A percentile compares a stretch with the other conserved stretches of the same genome.
Conservation (phyloP, 2,888 invertebrate genomes). For the Parnassius mnemosyne region DNA sequence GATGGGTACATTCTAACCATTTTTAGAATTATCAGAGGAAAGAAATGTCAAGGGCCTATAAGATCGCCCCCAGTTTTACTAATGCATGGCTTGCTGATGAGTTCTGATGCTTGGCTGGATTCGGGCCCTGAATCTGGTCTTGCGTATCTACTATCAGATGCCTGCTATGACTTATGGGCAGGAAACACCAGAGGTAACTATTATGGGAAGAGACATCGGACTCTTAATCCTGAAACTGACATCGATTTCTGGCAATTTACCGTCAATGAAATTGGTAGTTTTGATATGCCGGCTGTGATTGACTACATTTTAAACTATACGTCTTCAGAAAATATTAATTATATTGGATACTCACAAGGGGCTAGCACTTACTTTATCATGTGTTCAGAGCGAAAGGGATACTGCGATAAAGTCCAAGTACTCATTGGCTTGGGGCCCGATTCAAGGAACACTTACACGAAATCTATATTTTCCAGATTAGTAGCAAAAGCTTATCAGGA, state of each 20-base stretch:
- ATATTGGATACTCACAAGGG: conserved; percentile 87
- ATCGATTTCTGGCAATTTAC: conserved; percentile 78
- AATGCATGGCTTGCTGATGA: conserved; percentile 54
- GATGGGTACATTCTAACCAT: no score
- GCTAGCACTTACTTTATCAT: conserved; percentile 79
- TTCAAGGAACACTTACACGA: conserved; percentile 64
- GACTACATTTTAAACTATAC: conserved; percentile 63
- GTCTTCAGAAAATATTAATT: conserved; percentile 77
- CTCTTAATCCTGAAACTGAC: conserved; percentile 58
- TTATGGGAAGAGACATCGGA: conserved; percentile 80
- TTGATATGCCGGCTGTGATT: conserved; percentile 85
- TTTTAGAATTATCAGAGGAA: no score
- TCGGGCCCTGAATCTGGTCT: conserved; percentile 31
- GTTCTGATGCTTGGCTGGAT: conserved; percentile 48
- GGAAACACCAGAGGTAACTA: conserved; percentile 80
- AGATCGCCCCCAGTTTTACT: conserved; percentile 45
- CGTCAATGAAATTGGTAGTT: conserved; percentile 83
- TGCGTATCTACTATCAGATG: conserved; percentile 35
- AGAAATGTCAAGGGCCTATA: conserved; percentile 25
- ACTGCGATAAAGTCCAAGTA: conserved; percentile 82
- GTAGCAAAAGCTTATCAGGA: conserved; percentile 57
- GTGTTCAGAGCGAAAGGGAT: conserved; percentile 80
- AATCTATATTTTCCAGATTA: conserved; percentile 65
- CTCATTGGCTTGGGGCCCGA: conserved; percentile 85
- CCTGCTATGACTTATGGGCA: no score